A percentile compares a stretch with the other conserved stretches of the same genome.
These are phyloP conservation scores for Sisyra nigra DNA, from an alignment of 2,888 invertebrate genomes.

Conservation along the genomic window DNA sequence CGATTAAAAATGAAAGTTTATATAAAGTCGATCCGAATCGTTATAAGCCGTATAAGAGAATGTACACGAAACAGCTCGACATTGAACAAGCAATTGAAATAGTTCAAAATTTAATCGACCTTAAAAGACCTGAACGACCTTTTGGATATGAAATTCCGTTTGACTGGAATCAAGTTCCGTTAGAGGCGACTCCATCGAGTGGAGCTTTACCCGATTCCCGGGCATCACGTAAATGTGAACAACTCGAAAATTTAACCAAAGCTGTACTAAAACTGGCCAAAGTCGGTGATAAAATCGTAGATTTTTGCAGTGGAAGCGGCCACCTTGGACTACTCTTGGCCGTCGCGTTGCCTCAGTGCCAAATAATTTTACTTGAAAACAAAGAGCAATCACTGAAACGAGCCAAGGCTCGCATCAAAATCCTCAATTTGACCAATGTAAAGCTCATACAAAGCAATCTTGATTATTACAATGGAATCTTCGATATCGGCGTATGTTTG, in stretches of 20 bases:
- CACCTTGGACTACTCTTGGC: slow-evolving; percentile 82
- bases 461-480: slow-evolving; percentile 67
- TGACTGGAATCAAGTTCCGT: slow-evolving; percentile 56
- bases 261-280: slow-evolving; percentile 57
- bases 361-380: slow-evolving; percentile 74
- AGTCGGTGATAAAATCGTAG: slow-evolving; percentile 59
- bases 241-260: slow-evolving; percentile 68
- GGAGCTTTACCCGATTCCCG: slow-evolving; percentile 64
- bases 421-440: slow-evolving; percentile 56
- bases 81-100: slow-evolving; percentile 44
- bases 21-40: slow-evolving; percentile 66
- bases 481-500: slow-evolving; percentile 75
- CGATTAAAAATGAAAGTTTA: slow-evolving; percentile 45
- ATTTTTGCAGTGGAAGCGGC: slow-evolving; percentile 90
- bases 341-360: slow-evolving; percentile 57
- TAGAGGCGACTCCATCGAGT: slow-evolving; percentile 57
- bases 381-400: slow-evolving; percentile 71
- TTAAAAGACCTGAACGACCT: slow-evolving; percentile 22
- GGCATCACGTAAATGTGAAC: slow-evolving; percentile 63
- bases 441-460: slow-evolving; percentile 76
- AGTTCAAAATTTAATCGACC: slow-evolving; percentile 27
- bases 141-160: slow-evolving; percentile 30
- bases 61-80: slow-evolving; percentile 62
- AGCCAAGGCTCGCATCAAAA: slow-evolving; percentile 51
- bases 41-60: slow-evolving; percentile 53